phyloP scores from a whole-genome alignment of 1,140 invertebrate genomes.

The Trinorchestia longiramus region DNA sequence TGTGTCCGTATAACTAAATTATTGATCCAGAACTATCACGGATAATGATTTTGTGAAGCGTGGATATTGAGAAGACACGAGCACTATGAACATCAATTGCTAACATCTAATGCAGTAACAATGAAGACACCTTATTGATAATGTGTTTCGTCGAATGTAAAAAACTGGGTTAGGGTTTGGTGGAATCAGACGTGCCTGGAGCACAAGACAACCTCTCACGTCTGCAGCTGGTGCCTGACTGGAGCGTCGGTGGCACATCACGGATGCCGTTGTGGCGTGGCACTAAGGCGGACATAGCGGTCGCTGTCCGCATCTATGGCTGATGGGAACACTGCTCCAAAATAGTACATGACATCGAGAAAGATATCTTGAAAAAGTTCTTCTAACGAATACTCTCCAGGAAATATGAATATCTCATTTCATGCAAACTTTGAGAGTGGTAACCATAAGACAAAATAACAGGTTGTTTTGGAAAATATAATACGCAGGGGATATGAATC shows the following conservation, averaged over 20 bases:
- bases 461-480: not conserved
- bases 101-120: slow-evolving; percentile 19
- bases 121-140: not conserved
- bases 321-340: not conserved
- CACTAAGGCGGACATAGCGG: not conserved
- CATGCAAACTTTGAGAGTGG: not conserved
- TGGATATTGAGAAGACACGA: not conserved
- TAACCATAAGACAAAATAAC: not conserved
- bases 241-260: not conserved
- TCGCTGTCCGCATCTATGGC: not conserved
- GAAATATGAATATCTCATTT: not conserved
- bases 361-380: not conserved
- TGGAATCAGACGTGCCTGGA: not conserved
- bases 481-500: not conserved
- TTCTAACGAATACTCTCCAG: not conserved
- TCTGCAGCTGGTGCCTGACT: slow-evolving; percentile 4
- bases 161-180: not conserved
- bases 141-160: slow-evolving; percentile 10
- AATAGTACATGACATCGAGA: not conserved
- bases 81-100: not conserved
- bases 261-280: not conserved
- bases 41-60: not conserved
- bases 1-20: slow-evolving; percentile 17
- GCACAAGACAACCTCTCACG: not conserved
- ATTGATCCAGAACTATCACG: slow-evolving; percentile 34